Evolutionary conservation across 2,797 vertebrate genomes (phyloP).

Genomic region (Gallirallus australis): DNA sequence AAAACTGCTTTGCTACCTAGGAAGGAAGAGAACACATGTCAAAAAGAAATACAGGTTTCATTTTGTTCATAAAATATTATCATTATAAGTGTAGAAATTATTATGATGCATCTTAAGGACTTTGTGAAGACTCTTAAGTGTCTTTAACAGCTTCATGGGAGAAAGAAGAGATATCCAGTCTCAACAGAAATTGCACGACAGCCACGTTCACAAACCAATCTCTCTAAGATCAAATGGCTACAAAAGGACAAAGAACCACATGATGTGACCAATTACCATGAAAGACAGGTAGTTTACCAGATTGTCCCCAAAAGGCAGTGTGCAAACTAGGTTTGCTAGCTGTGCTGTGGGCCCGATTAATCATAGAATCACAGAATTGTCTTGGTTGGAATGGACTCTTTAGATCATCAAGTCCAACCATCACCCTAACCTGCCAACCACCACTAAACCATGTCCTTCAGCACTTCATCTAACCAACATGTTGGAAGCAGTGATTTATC

Average conservation of each 20-base stretch:
- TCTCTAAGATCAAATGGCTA: background rate
- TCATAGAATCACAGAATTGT: too few species aligned
- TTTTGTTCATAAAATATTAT: background rate
- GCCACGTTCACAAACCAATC: background rate
- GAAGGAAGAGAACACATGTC: constrained; percentile 12
- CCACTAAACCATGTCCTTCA: too few species aligned
- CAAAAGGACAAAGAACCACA: background rate
- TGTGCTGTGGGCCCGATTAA: background rate
- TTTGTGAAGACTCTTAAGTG: background rate
- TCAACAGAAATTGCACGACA: background rate
- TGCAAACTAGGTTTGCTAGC: background rate
- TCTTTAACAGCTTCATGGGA: background rate
- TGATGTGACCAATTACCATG: rapidly evolving
- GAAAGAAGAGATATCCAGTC: background rate
- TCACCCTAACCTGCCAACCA: too few species aligned
- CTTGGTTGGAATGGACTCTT: too few species aligned
- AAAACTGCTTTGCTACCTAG: background rate
- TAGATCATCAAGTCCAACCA: too few species aligned
- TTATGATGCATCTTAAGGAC: background rate
- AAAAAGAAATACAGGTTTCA: background rate
- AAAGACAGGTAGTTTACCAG: background rate
- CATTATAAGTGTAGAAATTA: background rate
- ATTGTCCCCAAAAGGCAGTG: rapidly evolving
- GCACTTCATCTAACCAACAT: too few species aligned
- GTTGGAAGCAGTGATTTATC: background rate